Conservation (phyloP, 2,113 vertebrate species). For the Muscicapa adusta region DNA sequence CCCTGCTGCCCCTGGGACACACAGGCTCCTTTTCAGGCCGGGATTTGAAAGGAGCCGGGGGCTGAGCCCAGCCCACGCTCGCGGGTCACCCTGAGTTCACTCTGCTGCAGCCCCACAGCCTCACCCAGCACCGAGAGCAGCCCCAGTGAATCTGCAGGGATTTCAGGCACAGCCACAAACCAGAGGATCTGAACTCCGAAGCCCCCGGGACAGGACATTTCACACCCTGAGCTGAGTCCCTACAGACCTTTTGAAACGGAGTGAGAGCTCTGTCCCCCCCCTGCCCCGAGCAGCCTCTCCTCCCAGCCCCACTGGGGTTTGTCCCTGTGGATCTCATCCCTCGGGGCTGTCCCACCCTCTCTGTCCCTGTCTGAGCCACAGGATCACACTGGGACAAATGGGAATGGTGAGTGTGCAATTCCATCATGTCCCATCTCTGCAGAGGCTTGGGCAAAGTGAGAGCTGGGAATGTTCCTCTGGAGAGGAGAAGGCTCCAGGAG, state of each 20-base stretch:
- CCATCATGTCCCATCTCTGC: not conserved
- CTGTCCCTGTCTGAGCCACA: not conserved
- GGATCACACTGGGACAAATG: not conserved
- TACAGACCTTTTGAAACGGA: not conserved
- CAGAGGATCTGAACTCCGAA: too few species aligned
- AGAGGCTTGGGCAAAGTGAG: not conserved
- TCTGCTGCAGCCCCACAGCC: not conserved
- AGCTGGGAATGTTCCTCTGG: not conserved
- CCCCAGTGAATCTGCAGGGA: rapidly evolving
- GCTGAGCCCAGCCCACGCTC: not conserved
- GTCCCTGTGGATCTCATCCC: not conserved
- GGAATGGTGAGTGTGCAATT: not conserved
- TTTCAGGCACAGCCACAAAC: not conserved
- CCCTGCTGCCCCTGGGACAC: not conserved
- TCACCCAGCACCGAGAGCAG: not conserved
- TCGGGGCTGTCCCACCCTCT: not conserved
- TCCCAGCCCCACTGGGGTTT: rapidly evolving
- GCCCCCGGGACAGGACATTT: not conserved
- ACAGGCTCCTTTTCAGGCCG: not conserved
- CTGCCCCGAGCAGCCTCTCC: not conserved
- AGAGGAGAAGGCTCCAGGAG: not conserved
- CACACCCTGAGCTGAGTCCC: not conserved
- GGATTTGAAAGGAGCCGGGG: not conserved
- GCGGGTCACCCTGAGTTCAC: not conserved
- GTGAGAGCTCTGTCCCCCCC: not conserved